Conservation (phyloP, 2,888 invertebrate genomes). For the Ceriagrion tenellum region DNA sequence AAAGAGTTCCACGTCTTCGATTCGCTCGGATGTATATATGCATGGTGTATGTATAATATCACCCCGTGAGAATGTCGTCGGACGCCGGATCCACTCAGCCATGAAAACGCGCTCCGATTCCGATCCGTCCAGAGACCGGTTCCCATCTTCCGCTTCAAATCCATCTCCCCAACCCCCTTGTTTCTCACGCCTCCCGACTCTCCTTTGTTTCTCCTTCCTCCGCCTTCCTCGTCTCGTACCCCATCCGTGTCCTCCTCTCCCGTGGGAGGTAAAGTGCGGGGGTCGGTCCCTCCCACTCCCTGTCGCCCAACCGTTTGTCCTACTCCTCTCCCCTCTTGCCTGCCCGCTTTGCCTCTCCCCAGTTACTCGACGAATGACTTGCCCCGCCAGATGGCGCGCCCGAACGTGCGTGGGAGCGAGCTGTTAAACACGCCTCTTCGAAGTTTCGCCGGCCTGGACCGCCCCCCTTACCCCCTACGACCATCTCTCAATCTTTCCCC, state of each 20-base stretch:
- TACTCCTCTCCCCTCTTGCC: not conserved
- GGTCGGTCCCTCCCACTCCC: not conserved
- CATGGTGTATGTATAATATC: not conserved
- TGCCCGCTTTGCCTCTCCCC: not conserved
- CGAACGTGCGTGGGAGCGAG: not conserved
- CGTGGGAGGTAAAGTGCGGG: not conserved
- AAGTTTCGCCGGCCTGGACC: not conserved
- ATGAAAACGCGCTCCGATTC: not conserved
- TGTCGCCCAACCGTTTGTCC: not conserved
- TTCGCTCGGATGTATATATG: not conserved
- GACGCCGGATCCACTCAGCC: not conserved
- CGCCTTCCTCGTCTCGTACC: not conserved
- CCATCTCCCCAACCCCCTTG: not conserved
- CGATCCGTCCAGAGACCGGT: not conserved
- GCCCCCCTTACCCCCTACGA: not conserved
- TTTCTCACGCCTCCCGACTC: not conserved
- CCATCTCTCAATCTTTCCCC: too few relatives aligned
- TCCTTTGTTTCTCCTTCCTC: not conserved
- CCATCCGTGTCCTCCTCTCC: not conserved
- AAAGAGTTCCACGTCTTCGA: not conserved
- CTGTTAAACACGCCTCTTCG: constrained; percentile 15
- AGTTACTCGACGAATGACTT: not conserved
- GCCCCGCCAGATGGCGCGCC: not conserved
- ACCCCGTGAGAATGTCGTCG: not conserved
- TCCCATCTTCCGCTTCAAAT: not conserved